Conservation (phyloP, 2,797 vertebrate genomes). For the Micromesistius poutassou region DNA sequence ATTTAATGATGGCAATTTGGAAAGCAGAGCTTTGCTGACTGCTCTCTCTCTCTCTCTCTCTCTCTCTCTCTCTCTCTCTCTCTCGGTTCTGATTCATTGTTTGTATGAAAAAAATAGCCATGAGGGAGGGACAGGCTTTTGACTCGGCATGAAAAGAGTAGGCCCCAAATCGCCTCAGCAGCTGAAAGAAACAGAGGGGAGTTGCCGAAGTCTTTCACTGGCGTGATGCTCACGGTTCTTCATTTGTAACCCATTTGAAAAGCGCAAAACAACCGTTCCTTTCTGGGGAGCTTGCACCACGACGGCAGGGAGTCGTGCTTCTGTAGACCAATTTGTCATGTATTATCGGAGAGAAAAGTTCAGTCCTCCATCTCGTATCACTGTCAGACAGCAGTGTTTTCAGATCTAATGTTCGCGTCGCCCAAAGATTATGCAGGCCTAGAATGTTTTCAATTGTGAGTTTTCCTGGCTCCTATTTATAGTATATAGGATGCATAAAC, state of each 20-base stretch:
- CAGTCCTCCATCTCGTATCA: background rate
- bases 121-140: slow-evolving; percentile 46
- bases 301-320: background rate
- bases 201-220: slow-evolving; percentile 23
- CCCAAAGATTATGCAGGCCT: background rate
- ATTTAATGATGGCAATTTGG: slow-evolving; percentile 53
- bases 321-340: background rate
- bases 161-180: slow-evolving; percentile 30
- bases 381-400: background rate
- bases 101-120: slow-evolving; percentile 27
- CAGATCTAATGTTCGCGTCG: background rate
- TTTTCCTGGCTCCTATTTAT: background rate
- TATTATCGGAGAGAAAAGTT: background rate
- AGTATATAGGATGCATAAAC: background rate
- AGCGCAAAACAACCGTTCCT: background rate
- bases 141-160: slow-evolving; percentile 44
- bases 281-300: background rate
- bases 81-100: slow-evolving; percentile 45
- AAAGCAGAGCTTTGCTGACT: slow-evolving; percentile 40
- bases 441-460: background rate
- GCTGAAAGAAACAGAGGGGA: slow-evolving; percentile 27
- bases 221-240: slow-evolving; percentile 20
- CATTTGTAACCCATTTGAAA: slow-evolving; percentile 10
- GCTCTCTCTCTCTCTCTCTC: slow-evolving; percentile 3
- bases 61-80: background rate